Conservation (phyloP, 2,113 vertebrate species). For the Thalassoma bifasciatum region DNA sequence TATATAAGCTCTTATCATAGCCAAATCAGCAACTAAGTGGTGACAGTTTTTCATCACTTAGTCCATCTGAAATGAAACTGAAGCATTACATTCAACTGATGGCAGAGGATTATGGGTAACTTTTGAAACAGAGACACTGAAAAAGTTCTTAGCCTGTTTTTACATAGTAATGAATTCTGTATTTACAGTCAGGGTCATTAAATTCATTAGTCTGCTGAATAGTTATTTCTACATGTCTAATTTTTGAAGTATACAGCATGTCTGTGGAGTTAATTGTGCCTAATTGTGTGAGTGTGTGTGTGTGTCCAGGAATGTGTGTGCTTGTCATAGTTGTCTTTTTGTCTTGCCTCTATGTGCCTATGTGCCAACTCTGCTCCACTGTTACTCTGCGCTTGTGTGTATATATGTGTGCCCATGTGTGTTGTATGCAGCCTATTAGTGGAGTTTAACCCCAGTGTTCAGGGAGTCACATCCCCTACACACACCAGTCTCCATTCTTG, state of each 20-base stretch:
- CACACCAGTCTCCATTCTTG: conserved; percentile 79
- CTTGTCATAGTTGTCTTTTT: conserved; percentile 61
- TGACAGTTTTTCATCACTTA: too few relatives aligned
- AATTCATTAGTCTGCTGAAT: conserved; percentile 39
- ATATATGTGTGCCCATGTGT: conserved; percentile 58
- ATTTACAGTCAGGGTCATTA: conserved; percentile 44
- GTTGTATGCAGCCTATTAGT: conserved; percentile 78
- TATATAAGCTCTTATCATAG: not conserved
- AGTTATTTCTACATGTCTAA: conserved; percentile 44
- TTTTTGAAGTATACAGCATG: conserved; percentile 48
- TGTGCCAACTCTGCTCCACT: conserved; percentile 58
- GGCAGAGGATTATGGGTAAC: not conserved
- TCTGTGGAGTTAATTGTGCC: conserved; percentile 49
- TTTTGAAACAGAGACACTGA: not conserved
- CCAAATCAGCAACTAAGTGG: not conserved
- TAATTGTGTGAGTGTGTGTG: conserved; percentile 43
- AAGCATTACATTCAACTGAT: not conserved
- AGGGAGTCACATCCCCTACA: conserved; percentile 78
- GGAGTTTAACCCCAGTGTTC: conserved; percentile 83
- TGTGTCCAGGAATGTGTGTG: conserved; percentile 64
- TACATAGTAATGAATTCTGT: conserved; percentile 17
- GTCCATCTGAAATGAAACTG: not conserved
- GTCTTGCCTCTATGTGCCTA: conserved; percentile 56
- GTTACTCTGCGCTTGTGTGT: conserved; percentile 48
- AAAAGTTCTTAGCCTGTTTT: conserved; percentile 12